Base-by-base conservation (phyloP, 2,113 vertebrate species). In the Planiliza haematocheilus region DNA sequence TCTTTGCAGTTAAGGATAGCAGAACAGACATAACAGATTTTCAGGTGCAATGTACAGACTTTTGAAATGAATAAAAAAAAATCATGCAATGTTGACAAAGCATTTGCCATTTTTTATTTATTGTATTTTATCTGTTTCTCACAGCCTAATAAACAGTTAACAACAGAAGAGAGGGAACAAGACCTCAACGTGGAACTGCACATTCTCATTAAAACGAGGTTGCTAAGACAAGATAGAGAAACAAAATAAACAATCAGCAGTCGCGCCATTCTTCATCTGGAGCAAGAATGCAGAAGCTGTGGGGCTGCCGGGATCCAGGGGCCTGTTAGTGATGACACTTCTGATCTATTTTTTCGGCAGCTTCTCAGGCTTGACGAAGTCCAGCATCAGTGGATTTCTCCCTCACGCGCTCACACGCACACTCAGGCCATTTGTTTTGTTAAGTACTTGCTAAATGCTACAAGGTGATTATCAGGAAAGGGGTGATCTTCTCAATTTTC, bases 351-450 rank as follows among this genome's bases (percentile, higher is more conserved):
- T 89, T 83, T 67, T 89, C 88, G 76, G 81, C 59, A 74, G 75
- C 73, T 72, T 71, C 79, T 64, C 70, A 82, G 70, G 62, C 59
- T 89, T 90, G 86, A 94, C 83, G 77, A 82, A 83, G 88, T 86
- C 88, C 91, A 85, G 82, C 84, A 75, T 70, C 82, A 77, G 64
- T 60, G 36, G 36, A 7, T 65, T 39, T 75, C 64, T 51, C 55
- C 75, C 59, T 61, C 55, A 75, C 74, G 63, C 79, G 75, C 70
- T 60, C 45, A 62, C 50, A 67, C 65, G 70, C 66, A 74, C 74
- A 75, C 62, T 34, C 14, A 13, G 80, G 77, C 95, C 95, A 96
- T 96, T 95, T 96, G 95, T 94, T 94, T 94, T 94, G 89, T 94
- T 94, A 93, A 95, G 92, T 93, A 92, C 79, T 82, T 91, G 93